These are phyloP conservation scores for Papilio aristodemus DNA, from an alignment of 1,140 invertebrate genomes.

Conservation along the genomic window DNA sequence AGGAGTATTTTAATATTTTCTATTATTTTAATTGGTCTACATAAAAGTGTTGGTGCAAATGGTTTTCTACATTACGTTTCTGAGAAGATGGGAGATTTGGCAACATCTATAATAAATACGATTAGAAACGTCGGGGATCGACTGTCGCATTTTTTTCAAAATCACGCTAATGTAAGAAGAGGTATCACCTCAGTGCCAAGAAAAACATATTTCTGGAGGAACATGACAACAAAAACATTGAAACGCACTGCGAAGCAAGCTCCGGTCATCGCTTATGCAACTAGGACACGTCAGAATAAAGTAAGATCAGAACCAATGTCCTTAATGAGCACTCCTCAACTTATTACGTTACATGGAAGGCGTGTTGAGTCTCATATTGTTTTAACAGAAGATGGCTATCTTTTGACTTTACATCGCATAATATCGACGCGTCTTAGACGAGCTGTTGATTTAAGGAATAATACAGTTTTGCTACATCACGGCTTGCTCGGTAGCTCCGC, in stretches of 20 bases:
- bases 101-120: constrained; percentile 35
- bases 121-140: constrained; percentile 41
- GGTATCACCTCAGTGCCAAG: not conserved
- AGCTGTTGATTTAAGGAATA: constrained; percentile 36
- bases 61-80: constrained; percentile 40
- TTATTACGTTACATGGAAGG: constrained; percentile 84
- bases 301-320: constrained; percentile 45
- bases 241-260: constrained; percentile 2
- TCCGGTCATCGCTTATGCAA: not conserved
- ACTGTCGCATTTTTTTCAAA: constrained; percentile 39
- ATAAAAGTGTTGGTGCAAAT: constrained; percentile 35
- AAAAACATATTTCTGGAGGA: constrained; percentile 4
- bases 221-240: not conserved
- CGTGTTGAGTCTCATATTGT: constrained; percentile 83
- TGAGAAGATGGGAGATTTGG: constrained; percentile 44
- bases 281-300: constrained; percentile 18
- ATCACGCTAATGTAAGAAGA: not conserved
- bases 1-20: constrained; percentile 36
- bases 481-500: constrained; percentile 87
- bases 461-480: constrained; percentile 85
- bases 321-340: constrained; percentile 72
- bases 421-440: constrained; percentile 52
- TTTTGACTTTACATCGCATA: constrained; percentile 84
- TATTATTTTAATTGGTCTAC: constrained; percentile 36
- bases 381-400: constrained; percentile 77